Conservation (phyloP, 2,797 vertebrate species). For the Carapus acus region DNA sequence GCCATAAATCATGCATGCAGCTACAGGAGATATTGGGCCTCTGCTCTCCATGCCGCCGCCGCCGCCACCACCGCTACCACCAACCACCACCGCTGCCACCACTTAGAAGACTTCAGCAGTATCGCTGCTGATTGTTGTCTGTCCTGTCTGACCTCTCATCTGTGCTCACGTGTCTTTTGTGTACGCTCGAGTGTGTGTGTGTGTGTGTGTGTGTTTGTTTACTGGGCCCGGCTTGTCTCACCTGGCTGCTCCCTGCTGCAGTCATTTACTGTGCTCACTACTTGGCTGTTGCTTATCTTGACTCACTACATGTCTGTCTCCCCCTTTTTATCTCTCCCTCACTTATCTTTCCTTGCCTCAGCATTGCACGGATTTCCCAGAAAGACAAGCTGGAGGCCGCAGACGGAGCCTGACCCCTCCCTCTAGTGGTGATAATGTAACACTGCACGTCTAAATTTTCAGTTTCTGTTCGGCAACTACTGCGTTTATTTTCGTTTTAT, state of each 20-base stretch:
- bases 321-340: constrained; percentile 15
- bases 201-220: no score
- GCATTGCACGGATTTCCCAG: constrained; percentile 37
- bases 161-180: constrained; percentile 14
- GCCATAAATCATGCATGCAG: constrained; percentile 69
- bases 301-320: constrained; percentile 4
- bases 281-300: constrained; percentile 34
- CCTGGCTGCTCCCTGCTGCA: constrained; percentile 14
- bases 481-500: no score
- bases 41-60: constrained; percentile 19
- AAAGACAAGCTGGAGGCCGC: constrained; percentile 19
- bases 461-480: background rate
- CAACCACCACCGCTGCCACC: constrained; percentile 23
- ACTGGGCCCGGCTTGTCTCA: background rate
- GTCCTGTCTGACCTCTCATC: constrained; percentile 10
- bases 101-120: constrained; percentile 30
- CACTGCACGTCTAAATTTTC: constrained; percentile 4
- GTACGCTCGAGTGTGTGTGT: no score
- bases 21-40: constrained; percentile 47
- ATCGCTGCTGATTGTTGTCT: constrained; percentile 24
- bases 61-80: constrained; percentile 17
- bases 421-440: constrained; percentile 48
- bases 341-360: constrained; percentile 22
- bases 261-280: constrained; percentile 12
- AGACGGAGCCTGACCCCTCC: constrained; percentile 37